Evolutionary conservation across 1,140 invertebrate genomes (phyloP), one percentile per base, ranked within the genome.

Genomic region (Drosophila burlai): DNA sequence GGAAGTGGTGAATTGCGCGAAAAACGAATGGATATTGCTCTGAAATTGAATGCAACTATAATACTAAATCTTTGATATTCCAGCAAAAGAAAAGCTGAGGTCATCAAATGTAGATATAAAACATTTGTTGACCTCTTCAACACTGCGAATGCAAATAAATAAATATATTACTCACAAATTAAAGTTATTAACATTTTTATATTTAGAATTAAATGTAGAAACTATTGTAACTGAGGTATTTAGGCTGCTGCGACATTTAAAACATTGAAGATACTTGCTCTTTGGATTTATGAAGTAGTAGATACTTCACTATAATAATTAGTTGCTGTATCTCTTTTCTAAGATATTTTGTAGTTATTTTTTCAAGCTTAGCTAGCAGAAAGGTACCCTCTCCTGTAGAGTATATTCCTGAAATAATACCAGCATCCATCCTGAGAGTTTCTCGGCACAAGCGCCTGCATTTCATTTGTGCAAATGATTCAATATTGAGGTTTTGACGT

Each of bases 381-480:
- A 5, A 15, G 15, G 38, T 36, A 31, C 11, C n/a, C 15, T 24
- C 21, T 29, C 16, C 18, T 18, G 16, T 9, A 24, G 36, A 50
- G 49, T 50, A 52, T 54, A 16, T 68, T n/a, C 15, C 11, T 40
- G 15, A 15, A 47, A 47, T 21, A 38, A n/a, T 43, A 43, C 26
- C 57, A 36, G 31, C 34, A 64, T 38, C 10, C 24, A 63, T 18
- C n/a, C 34, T 21, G 24, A 16, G 59, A 67, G 59, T 47, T 52
- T 43, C 16, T 18, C 29, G 49, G 18, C 18, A 18, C 24, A 65
- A 69, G 62, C 78, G 74, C 62, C 52, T 77, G 69, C 73, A 81
- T 85, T 85, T 76, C 49, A 84, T 81, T 84, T 84, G 81, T 65
- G 72, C 58, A 69, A 73, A 60, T 52, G 54, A 60, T 85, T 85